Percentiles rank a stretch among this genome's conserved stretches.
These are phyloP conservation scores for Metallyticus violacea DNA, from an alignment of 2,888 invertebrate genomes.

Conservation along the genomic window DNA sequence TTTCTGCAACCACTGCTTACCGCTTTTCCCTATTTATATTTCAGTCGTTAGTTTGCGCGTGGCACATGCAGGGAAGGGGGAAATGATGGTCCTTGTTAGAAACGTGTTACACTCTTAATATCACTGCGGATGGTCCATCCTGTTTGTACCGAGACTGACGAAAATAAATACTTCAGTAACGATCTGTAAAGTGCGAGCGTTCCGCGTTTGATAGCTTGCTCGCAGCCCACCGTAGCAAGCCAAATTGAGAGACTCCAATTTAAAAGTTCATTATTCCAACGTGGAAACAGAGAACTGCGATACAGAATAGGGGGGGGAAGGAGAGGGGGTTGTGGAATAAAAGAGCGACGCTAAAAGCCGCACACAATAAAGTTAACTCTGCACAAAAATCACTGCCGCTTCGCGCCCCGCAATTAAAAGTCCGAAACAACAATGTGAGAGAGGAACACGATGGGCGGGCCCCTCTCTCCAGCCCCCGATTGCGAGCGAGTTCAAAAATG, in stretches of 20 bases:
- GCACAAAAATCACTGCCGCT: neutral
- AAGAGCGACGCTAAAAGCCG: neutral
- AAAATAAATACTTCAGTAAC: neutral
- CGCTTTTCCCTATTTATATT: neutral
- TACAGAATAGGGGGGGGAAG: too few species aligned
- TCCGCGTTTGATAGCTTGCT: neutral
- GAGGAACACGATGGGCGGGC: too few species aligned
- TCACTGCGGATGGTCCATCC: neutral
- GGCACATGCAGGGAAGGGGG: too few species aligned
- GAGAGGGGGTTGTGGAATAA: neutral
- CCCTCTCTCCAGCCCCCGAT: too few species aligned
- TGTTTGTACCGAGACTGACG: neutral
- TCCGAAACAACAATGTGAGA: neutral
- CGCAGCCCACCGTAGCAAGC: neutral
- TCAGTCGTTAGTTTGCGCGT: neutral
- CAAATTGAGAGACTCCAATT: neutral
- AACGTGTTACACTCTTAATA: neutral
- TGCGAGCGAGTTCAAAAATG: too few species aligned
- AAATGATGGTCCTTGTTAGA: neutral
- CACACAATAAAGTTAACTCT: neutral
- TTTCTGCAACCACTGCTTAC: neutral
- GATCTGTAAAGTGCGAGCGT: neutral
- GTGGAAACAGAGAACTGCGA: neutral
- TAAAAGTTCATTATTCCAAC: neutral
- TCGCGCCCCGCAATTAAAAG: neutral